These are phyloP conservation scores for Eristalinus aeneus DNA, from an alignment of 2,888 invertebrate species.

Conservation along the genomic window DNA sequence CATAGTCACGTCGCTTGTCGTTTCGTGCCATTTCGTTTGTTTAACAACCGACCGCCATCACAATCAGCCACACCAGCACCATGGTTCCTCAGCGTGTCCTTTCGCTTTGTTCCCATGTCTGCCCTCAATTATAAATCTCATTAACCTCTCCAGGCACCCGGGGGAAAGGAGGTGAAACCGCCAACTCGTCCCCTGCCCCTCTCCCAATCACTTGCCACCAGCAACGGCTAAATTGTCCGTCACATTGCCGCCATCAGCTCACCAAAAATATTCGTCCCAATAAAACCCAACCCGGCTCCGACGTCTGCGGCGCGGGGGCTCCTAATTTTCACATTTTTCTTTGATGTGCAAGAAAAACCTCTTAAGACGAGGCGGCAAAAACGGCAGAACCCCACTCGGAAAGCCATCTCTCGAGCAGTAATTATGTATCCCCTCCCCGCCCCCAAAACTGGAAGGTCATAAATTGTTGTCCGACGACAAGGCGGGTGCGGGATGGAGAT, in stretches of 20 bases:
- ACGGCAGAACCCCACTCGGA: neutral
- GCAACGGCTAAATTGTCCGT: neutral
- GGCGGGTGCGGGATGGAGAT: neutral
- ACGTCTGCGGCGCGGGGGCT: neutral
- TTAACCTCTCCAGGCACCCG: conserved; percentile 34
- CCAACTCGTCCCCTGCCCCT: neutral
- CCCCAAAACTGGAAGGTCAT: conserved; percentile 2
- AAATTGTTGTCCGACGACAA: conserved; percentile 15
- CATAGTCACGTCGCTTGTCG: neutral
- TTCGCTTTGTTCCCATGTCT: conserved; percentile 15
- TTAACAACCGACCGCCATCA: neutral
- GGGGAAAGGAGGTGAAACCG: neutral
- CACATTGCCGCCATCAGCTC: conserved; percentile 42
- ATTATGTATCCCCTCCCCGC: conserved; percentile 43
- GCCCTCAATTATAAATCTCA: conserved; percentile 45
- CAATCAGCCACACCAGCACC: too few relatives aligned
- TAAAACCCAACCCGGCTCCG: neutral
- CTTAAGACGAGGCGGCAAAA: neutral
- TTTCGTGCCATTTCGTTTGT: neutral
- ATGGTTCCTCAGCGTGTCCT: neutral
- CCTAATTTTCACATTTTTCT: conserved; percentile 47
- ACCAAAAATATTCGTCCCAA: conserved; percentile 24
- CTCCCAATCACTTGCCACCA: neutral
- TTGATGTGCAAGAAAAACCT: conserved; percentile 10
- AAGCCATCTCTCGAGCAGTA: conserved; percentile 45